A percentile compares a stretch with the other conserved stretches of the same genome.
phyloP scores from a whole-genome alignment of 1,140 invertebrate species.

The Drosophila takahashii region DNA sequence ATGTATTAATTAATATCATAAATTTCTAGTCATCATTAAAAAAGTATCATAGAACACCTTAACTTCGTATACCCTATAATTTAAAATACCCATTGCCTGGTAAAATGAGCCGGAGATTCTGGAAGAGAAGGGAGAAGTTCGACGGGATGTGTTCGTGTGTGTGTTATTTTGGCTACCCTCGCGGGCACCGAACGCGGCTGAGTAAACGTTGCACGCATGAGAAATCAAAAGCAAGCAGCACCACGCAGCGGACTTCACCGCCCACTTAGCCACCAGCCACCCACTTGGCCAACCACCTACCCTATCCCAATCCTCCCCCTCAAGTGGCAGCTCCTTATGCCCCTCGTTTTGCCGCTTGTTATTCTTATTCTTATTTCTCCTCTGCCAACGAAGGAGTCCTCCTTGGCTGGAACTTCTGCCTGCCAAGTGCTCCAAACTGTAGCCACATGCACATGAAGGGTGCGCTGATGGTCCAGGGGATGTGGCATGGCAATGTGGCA shows the following conservation, averaged over 20 bases:
- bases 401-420: conserved; percentile 2
- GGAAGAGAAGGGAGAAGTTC: conserved; percentile 3
- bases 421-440: conserved; percentile 27
- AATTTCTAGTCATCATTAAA: too few relatives aligned
- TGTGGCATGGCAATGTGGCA: conserved; percentile 4
- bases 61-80: not conserved
- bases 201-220: conserved; percentile 74
- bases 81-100: conserved; percentile 5
- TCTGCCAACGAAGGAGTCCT: conserved; percentile 10
- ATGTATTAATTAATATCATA: too few relatives aligned
- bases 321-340: conserved; percentile 51
- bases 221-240: conserved; percentile 70
- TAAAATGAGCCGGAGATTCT: conserved; percentile 4
- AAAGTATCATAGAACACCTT: too few relatives aligned
- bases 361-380: conserved; percentile 23
- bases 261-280: conserved; percentile 4
- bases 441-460: conserved; percentile 29
- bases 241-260: conserved; percentile 8
- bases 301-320: not conserved
- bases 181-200: conserved; percentile 48
- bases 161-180: conserved; percentile 59
- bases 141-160: conserved; percentile 3
- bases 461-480: not conserved
- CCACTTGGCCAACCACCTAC: not conserved
- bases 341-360: conserved; percentile 14